Base-by-base conservation (phyloP, 2,888 invertebrate genomes). In the Drosophila mimica region DNA sequence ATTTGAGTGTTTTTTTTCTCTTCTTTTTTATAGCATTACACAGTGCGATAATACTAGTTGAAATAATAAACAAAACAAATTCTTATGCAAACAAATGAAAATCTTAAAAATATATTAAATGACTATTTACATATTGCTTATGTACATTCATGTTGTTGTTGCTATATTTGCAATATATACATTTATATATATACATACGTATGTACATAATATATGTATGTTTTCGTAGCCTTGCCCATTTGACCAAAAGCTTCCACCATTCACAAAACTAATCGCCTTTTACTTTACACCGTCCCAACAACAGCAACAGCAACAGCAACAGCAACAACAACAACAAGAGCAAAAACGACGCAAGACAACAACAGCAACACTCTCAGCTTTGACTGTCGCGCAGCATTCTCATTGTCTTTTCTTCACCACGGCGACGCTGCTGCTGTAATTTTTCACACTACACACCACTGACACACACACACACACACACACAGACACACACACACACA, bases 391-490 rank as follows among this genome's bases (percentile, higher is more conserved):
- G 64, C 69, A 72, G 77, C 78, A 84, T 87, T 84, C 76, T 85
- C 69, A 74, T 82, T 82, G 80, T 81, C 82, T 82, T 82, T 82
- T 79, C 81, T 82, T 82, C 81, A 82, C 82, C 81, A 82, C 81
- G 79, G 77, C 85, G 79, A 70, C 81, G 75, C 76, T 76, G 81
- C 86, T 85, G 88, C 81, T 83, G 85, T 89, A 85, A 88, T 88
- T 87, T 89, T 89, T 84, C 82, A 82, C 89, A 83, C 85, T 67
- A 73, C 68, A 70, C 61, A 70, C 53, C 46, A 59, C 59, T 43
- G 52, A 57, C 61, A 65, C 46, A 36, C 28, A 48, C n/a, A 62
- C 54, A 61, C 48, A 59, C 40, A 53, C 33, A 52, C 54, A 63
- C 31, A 70, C 54, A 62, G 46, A 75, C 25, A 38, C 60, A 57